A percentile compares a stretch with the other conserved stretches of the same genome.
Evolutionary conservation across 1,140 invertebrate species (phyloP).

Genomic region (Pseudachorutes palmiensis): DNA sequence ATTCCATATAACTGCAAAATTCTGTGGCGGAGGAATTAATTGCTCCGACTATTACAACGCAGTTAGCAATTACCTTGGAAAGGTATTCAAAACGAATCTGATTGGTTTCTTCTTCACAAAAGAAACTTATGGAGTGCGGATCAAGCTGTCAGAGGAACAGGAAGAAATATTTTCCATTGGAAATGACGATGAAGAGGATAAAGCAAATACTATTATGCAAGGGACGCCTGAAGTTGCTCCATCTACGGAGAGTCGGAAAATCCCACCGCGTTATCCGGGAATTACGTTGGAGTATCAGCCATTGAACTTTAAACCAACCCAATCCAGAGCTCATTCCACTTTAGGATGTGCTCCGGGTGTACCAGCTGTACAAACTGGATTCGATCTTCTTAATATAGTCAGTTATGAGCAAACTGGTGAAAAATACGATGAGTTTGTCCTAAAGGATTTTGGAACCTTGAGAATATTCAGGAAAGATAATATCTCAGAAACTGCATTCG

Average conservation of each 20-base stretch:
- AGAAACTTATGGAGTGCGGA: slow-evolving; percentile 29
- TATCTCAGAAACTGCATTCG: slow-evolving; percentile 20
- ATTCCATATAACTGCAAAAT: slow-evolving; percentile 32
- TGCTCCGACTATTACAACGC: slow-evolving; percentile 12
- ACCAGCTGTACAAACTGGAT: slow-evolving; percentile 23
- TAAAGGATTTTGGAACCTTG: not conserved
- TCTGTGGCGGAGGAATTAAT: slow-evolving; percentile 17
- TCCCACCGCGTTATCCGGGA: slow-evolving; percentile 19
- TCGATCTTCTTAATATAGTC: slow-evolving; percentile 26
- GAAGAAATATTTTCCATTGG: slow-evolving; percentile 15
- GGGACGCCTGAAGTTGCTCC: too few species aligned
- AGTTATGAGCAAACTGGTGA: slow-evolving; percentile 8
- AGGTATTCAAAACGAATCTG: slow-evolving; percentile 22
- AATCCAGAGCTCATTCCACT: slow-evolving; percentile 31
- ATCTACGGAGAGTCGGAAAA: not conserved
- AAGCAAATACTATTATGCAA: too few species aligned
- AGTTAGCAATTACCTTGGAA: not conserved
- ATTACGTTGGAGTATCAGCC: slow-evolving; percentile 18
- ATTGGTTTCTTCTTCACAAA: slow-evolving; percentile 27
- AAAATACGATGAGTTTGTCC: not conserved
- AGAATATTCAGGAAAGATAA: not conserved
- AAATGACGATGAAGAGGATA: too few species aligned
- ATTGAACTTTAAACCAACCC: slow-evolving; percentile 16
- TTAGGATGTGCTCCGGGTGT: slow-evolving; percentile 28
- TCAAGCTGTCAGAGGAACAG: slow-evolving; percentile 24